Evolutionary conservation across 2,797 vertebrate species (phyloP), one percentile per base, ranked within the genome.

Genomic region (Sebastes itinus): DNA sequence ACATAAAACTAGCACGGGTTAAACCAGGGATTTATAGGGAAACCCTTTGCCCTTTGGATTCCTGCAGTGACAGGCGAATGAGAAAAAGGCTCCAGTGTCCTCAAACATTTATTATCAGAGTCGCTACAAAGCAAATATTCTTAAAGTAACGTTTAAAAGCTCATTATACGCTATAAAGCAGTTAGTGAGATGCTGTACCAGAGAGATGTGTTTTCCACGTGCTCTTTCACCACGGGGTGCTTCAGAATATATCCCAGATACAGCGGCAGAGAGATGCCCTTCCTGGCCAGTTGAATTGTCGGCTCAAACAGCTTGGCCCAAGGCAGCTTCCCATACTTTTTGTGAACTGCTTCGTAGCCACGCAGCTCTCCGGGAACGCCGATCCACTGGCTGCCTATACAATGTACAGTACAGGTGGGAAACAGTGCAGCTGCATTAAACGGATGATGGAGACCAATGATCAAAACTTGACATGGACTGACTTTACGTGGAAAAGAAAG

Each of bases 341-440:
- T 68, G 85, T 99, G 97, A 5, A 97, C 92, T 8, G 85, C 68
- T 52, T 97, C 91, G 2, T 98, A 99, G 46, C 97, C 98, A 0
- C 94, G 94, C 59, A 99, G 94, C 92, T 99, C 98, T 18, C 98
- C 98, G 0, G 98, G 98, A 33, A 99, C 95, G 0, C 97, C 98
- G 5, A 99, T 97, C 96, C 96, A 96, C 73, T 94, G 80, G 64
- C 72, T 79, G n/a, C 95, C 95, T 96, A 49, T 49, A 20, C 10
- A 49, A 20, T 8, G 27, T 9, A 54, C n/a, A 81, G 27, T 13
- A 54, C n/a, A 81, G 18, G 10, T 35, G 28, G 20, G 7, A 70
- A 74, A 82, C 14, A 52, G 25, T 20, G n/a, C 42, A 71, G 27
- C 25, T 35, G 22, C 65, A 56, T 49, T 3, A 77, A 25, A 82